Evolutionary conservation across 2,797 vertebrate genomes (phyloP).

Genomic region (Sebastiscus tertius): DNA sequence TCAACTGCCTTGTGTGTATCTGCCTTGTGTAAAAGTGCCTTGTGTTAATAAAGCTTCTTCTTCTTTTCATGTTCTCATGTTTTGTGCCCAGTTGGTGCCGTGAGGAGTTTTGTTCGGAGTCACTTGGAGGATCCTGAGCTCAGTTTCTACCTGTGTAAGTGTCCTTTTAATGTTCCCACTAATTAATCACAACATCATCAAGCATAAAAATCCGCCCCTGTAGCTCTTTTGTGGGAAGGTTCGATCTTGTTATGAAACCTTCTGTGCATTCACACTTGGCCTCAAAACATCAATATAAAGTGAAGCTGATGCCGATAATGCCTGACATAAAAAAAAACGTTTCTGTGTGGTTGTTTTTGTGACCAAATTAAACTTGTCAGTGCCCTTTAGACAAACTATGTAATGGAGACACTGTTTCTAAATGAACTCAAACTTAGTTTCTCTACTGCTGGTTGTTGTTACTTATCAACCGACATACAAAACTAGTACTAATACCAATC

Average conservation of each 20-base stretch:
- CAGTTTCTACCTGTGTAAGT: constrained; percentile 94
- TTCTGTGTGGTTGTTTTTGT: not conserved
- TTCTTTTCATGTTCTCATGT: not conserved
- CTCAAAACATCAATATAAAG: not conserved
- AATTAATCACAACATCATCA: not conserved
- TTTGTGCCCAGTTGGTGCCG: constrained; percentile 83
- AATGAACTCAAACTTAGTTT: not conserved
- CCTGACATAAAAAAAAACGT: not conserved
- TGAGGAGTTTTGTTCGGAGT: constrained; percentile 89
- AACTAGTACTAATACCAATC: not conserved
- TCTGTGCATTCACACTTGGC: not conserved
- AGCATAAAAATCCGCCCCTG: not conserved
- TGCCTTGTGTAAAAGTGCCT: too few relatives aligned
- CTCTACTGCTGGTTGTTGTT: not conserved
- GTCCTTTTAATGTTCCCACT: not conserved
- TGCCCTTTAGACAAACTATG: not conserved
- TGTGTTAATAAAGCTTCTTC: too few relatives aligned
- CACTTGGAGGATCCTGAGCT: constrained; percentile 88
- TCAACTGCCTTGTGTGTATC: too few relatives aligned
- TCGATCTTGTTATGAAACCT: not conserved
- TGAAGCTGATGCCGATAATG: accelerated
- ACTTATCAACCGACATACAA: not conserved
- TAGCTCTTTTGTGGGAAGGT: not conserved
- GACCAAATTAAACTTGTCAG: not conserved
- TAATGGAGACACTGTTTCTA: not conserved